Conservation (phyloP, 92 coral and sea anemone species). For the Micromussa lordhowensis region DNA sequence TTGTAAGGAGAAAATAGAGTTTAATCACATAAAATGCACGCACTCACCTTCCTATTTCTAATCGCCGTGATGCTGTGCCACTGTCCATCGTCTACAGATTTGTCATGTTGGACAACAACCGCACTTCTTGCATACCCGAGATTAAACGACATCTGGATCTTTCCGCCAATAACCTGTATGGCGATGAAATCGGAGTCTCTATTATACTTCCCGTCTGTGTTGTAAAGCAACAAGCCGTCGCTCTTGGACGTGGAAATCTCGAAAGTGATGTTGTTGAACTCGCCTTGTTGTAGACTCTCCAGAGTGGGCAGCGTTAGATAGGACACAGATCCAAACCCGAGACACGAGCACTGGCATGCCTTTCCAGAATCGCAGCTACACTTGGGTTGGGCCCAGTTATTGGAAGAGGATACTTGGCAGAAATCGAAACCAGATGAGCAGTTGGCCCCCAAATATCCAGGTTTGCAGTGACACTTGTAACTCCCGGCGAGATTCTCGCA, state of each 20-base stretch:
- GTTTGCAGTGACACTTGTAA: constrained; percentile 79
- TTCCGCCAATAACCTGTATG: constrained; percentile 78
- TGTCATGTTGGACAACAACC: constrained; percentile 62
- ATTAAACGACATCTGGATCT: constrained; percentile 82
- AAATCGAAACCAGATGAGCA: constrained; percentile 80
- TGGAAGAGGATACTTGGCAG: constrained; percentile 78
- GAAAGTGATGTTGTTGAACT: constrained; percentile 80
- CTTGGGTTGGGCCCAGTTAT: constrained; percentile 68
- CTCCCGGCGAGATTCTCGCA: constrained; percentile 79
- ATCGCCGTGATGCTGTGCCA: constrained; percentile 89
- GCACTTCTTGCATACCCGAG: constrained; percentile 76
- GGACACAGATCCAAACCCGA: constrained; percentile 87
- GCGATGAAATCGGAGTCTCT: constrained; percentile 86
- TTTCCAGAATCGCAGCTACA: constrained; percentile 85
- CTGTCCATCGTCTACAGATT: constrained; percentile 80
- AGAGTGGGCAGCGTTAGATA: constrained; percentile 83
- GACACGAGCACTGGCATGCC: constrained; percentile 80
- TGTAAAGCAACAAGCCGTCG: constrained; percentile 80
- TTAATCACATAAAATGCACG: not conserved
- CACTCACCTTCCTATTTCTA: constrained; percentile 83
- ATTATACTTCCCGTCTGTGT: constrained; percentile 60
- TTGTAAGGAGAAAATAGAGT: not conserved
- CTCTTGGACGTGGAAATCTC: constrained; percentile 80
- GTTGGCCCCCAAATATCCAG: constrained; percentile 85
- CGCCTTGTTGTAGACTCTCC: constrained; percentile 65